A percentile compares a stretch with the other conserved stretches of the same genome.
These are phyloP conservation scores for Herminia tarsipennalis DNA, from an alignment of 2,888 invertebrate genomes.

Conservation along the genomic window DNA sequence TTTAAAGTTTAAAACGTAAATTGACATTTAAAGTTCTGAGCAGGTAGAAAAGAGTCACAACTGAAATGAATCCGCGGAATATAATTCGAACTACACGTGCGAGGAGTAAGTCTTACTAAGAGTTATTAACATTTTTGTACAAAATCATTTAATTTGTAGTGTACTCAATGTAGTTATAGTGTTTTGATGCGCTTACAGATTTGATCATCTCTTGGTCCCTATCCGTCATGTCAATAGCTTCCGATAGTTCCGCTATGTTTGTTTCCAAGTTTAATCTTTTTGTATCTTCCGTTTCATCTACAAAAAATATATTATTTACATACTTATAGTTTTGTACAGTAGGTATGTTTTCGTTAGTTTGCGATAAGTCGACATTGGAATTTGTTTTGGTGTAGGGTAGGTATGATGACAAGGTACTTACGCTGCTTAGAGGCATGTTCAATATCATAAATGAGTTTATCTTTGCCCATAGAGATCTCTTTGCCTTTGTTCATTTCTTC, in stretches of 20 bases:
- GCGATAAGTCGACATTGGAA: no score
- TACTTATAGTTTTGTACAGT: neutral
- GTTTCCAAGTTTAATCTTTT: conserved; percentile 81
- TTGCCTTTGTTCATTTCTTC: conserved; percentile 90
- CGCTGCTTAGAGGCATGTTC: conserved; percentile 69
- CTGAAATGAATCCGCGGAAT: no score
- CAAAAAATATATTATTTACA: conserved; percentile 20
- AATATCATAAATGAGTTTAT: conserved; percentile 85
- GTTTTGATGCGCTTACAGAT: conserved; percentile 49
- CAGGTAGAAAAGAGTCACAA: no score
- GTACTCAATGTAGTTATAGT: no score
- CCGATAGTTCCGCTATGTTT: conserved; percentile 82
- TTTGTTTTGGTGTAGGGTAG: no score
- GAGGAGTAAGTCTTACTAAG: no score
- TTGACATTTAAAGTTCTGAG: no score
- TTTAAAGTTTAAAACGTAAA: no score
- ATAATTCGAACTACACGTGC: no score
- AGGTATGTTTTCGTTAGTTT: no score
- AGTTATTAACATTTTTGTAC: no score
- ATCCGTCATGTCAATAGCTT: conserved; percentile 87
- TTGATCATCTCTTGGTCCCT: conserved; percentile 85
- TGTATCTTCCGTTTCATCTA: conserved; percentile 83
- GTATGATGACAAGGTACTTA: conserved; percentile 50
- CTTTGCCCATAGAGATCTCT: conserved; percentile 86
- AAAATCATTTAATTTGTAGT: no score